These are phyloP conservation scores for Hozukius guyotensis DNA, from an alignment of 2,797 vertebrate genomes.

Conservation along the genomic window DNA sequence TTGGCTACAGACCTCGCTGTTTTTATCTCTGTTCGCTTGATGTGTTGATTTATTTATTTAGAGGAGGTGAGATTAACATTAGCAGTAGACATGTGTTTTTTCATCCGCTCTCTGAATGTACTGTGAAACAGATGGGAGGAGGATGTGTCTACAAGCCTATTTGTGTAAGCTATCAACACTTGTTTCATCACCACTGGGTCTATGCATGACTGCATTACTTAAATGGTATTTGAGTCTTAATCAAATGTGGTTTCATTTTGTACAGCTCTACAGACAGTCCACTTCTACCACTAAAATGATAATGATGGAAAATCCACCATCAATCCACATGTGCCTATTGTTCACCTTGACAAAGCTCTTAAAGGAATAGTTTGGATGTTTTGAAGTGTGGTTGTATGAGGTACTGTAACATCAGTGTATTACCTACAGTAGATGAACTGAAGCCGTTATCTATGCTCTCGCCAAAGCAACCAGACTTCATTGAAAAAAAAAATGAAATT, in stretches of 20 bases:
- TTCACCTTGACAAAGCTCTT: constrained; percentile 49
- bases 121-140: constrained; percentile 43
- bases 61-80: constrained; percentile 24
- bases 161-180: constrained; percentile 27
- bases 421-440: neutral
- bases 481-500: neutral
- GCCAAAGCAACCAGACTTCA: neutral
- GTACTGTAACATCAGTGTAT: neutral
- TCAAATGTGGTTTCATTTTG: constrained; percentile 30
- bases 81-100: constrained; percentile 39
- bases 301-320: neutral
- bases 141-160: constrained; percentile 23
- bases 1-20: neutral
- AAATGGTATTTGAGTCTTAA: constrained; percentile 25
- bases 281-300: neutral
- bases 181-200: constrained; percentile 21
- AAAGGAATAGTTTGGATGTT: neutral
- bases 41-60: constrained; percentile 40
- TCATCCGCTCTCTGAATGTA: constrained; percentile 23
- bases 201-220: constrained; percentile 19
- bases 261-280: constrained; percentile 4
- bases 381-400: neutral
- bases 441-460: neutral
- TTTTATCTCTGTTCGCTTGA: neutral
- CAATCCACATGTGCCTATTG: neutral